Percentiles rank a stretch among this genome's conserved stretches.
Conservation (phyloP, 2,797 vertebrate species). For the Chiroxiphia lanceolata region DNA sequence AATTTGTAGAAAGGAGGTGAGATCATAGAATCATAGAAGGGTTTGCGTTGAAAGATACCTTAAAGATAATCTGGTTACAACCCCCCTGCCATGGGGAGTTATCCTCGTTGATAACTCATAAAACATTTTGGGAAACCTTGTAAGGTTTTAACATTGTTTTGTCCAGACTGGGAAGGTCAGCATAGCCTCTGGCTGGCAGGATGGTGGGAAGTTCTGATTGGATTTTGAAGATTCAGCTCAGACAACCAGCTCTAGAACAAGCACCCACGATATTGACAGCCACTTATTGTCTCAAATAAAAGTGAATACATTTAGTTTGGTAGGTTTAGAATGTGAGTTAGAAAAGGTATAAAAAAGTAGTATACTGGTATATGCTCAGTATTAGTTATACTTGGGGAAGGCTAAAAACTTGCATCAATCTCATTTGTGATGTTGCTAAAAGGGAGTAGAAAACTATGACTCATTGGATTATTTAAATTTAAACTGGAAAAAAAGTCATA, state of each 20-base stretch:
- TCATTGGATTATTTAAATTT: background rate
- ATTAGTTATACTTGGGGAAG: background rate
- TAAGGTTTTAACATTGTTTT: background rate
- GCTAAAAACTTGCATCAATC: background rate
- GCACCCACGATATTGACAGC: background rate
- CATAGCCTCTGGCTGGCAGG: background rate
- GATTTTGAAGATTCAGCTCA: background rate
- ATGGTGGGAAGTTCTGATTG: background rate
- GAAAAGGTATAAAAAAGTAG: background rate
- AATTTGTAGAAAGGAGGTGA: background rate
- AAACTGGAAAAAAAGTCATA: background rate
- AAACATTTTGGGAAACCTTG: background rate
- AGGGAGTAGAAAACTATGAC: background rate
- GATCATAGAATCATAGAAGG: background rate
- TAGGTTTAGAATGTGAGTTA: background rate
- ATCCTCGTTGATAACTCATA: background rate
- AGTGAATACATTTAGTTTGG: background rate
- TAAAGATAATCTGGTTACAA: background rate
- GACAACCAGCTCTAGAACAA: background rate
- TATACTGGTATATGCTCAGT: background rate
- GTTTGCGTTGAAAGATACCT: background rate
- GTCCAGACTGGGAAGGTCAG: background rate
- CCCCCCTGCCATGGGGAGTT: accelerated
- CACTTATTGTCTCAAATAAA: background rate
- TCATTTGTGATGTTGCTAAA: background rate